Evolutionary conservation across 2,113 vertebrate species (phyloP).

Genomic region (Nerophis lumbriciformis): DNA sequence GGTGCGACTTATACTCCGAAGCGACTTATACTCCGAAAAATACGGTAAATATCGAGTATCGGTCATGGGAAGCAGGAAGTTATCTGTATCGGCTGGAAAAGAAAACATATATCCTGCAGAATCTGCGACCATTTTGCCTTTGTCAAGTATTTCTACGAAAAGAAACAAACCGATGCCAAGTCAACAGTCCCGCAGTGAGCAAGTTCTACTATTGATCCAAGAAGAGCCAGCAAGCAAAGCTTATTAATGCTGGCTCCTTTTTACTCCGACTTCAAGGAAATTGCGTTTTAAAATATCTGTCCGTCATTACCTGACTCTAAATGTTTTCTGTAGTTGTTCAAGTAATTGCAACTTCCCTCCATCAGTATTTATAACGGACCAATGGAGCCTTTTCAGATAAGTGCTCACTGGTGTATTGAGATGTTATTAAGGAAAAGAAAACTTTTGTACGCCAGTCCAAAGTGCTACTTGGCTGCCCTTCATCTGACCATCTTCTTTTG

Average conservation of each 20-base stretch:
- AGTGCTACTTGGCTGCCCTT: conserved; percentile 20
- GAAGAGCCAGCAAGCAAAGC: not conserved
- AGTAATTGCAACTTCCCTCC: not conserved
- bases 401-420: not conserved
- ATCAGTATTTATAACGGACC: no score
- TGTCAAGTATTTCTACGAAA: no score
- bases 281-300: not conserved
- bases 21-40: no score
- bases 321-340: not conserved
- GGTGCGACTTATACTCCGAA: no score
- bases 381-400: not conserved
- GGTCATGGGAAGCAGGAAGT: no score
- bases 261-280: not conserved
- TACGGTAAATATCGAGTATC: no score
- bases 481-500: conserved; percentile 64
- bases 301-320: not conserved
- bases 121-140: not conserved
- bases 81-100: no score
- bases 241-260: not conserved
- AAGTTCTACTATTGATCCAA: not conserved
- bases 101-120: no score
- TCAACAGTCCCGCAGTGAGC: not conserved
- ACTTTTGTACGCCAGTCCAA: not conserved
- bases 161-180: not conserved
- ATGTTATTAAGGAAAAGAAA: not conserved